These are phyloP conservation scores for Zaprionus capensis DNA, from an alignment of 1,140 invertebrate species.

Conservation along the genomic window DNA sequence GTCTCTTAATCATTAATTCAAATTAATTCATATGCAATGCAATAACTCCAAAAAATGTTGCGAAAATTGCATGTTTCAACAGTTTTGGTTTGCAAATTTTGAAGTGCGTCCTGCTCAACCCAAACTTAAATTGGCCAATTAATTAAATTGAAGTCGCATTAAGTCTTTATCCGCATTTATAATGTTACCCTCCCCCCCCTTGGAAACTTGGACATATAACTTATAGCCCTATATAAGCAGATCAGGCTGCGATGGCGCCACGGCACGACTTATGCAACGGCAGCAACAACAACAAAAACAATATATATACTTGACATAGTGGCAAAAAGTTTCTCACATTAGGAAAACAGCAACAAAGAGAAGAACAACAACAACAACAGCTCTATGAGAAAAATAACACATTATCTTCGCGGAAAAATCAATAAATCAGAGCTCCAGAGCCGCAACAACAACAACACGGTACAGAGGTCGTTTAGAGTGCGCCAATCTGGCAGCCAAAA, in stretches of 20 bases:
- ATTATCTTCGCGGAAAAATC: constrained; percentile 79
- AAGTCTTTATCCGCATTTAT: constrained; percentile 13
- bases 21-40: neutral
- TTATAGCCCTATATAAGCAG: constrained; percentile 29
- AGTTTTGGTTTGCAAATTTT: neutral
- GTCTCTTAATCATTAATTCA: neutral
- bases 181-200: neutral
- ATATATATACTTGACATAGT: constrained; percentile 71
- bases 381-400: constrained; percentile 81
- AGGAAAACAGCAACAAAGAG: constrained; percentile 53
- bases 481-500: constrained; percentile 53
- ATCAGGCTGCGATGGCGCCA: constrained; percentile 45
- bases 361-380: constrained; percentile 33
- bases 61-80: neutral
- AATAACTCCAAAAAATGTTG: neutral
- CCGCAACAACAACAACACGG: neutral
- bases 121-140: constrained; percentile 2
- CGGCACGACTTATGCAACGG: constrained; percentile 58
- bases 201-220: constrained; percentile 34
- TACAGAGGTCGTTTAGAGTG: constrained; percentile 43
- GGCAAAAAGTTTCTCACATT: constrained; percentile 75
- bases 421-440: constrained; percentile 67
- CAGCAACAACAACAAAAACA: constrained; percentile 20
- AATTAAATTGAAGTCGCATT: constrained; percentile 62
- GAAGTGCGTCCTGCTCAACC: neutral